Evolutionary conservation across 1,140 invertebrate genomes (phyloP), one percentile per base, ranked within the genome.

Genomic region (Tetramorium alpestre): DNA sequence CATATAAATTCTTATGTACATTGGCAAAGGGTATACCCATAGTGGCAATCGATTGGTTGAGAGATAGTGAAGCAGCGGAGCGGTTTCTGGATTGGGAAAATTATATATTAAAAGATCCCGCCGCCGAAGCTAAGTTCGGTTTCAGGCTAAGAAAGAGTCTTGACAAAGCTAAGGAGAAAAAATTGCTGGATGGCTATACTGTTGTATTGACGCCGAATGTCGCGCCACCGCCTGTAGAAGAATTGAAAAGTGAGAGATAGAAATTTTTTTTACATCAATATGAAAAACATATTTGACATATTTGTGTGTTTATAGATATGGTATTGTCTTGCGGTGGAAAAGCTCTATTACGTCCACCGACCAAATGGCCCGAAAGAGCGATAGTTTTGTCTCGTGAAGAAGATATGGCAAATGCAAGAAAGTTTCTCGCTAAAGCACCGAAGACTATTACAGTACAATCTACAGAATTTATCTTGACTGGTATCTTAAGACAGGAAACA

Each of bases 1-100:
- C 96, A 11, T 91, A 94, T 2, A 96, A 96, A 92, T 96, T 96
- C 82, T 88, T 96, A 10, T 96, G 95, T 25, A 93, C 94, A 4
- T 67, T 96, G 11, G 94, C 94, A 0, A 87, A 78, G 51, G 94
- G 95, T 33, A 90, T 93, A 28, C 95, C 95, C 1, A 96, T 96
- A 85, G 94, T 96, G 1, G 93, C 95, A 3, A 25, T 93, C 0
- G 88, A 94, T 25, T 96, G 96, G 96, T 82, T 96, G 4, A 51
- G 81, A 25, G 90, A 94, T 0, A 96, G 94, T 65, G 86, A 85
- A 28, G 92, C 91, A 64, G 86, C 77, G 16, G 81, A 87, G 1
- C 49, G 69, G 6, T 95, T 95, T 89, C 41, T 94, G 60, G 92
- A 96, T 70, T 93, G 91, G 33, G 86, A 94, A 3, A 73, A 93